Base-by-base conservation (phyloP, 2,113 vertebrate species). In the Tyrannus savana region DNA sequence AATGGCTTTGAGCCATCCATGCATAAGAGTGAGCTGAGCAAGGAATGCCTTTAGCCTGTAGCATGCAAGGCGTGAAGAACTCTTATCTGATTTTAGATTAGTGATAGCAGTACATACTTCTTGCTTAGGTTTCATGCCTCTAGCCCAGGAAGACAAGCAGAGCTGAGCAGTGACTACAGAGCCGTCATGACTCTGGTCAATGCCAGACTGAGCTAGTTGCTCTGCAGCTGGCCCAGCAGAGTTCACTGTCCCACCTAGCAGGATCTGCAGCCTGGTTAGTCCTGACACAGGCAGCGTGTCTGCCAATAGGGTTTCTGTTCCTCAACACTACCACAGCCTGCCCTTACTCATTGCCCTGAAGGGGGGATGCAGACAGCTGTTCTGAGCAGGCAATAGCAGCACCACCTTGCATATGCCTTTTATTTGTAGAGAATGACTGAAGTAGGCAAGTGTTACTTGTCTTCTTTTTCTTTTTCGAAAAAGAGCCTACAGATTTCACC, bases 221-320 rank as follows among this genome's bases (percentile, higher is more conserved):
- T 77, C 31, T 62, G 50, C 49, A 37, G 37, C 27, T 67, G 68
- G 47, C 50, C 31, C 10, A 19, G 35, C 5, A 46, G 39, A 56
- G 23, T 9, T 73, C 37, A 60, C 35, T 23, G 33, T 3, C 15
- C n/a, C 10, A 0, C 0, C 5, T 0, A 0, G 28, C 23, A 24
- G 25, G 14, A 7, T 25, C 58, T 87, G n/a, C 18, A 39, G 21
- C 8, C 41, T 42, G 18, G 15, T n/a, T 35, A 73, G 31, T 30
- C 12, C 63, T 44, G 28, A 42, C n/a, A 31, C 12, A 58, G n/a
- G 46, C 62, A 60, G 30, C 14, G 3, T 5, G 24, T 21, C 44
- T 58, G 25, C 33, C 28, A 19, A 4, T 7, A 58, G 63, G 15
- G 2, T 25, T 62, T 73, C 72, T 53, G 22, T n/a, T 41, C 17